Evolutionary conservation across 2,888 invertebrate genomes (phyloP).

Genomic region (Leptarthrus brevirostris): DNA sequence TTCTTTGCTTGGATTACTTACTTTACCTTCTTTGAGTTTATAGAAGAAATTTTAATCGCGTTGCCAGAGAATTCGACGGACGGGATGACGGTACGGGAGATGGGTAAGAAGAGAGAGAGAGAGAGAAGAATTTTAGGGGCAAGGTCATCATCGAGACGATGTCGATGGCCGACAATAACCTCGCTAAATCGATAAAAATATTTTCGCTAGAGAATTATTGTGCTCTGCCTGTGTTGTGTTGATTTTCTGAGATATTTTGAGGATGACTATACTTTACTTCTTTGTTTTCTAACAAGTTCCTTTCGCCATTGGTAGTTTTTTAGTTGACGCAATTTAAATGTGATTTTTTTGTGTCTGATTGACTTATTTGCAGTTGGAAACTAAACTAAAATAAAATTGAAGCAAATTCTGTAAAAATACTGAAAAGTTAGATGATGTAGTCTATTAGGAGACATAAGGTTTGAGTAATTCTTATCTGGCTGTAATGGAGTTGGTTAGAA

Average conservation of each 20-base stretch:
- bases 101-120: slow-evolving; percentile 22
- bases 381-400: no score
- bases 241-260: neutral
- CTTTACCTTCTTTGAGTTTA: slow-evolving; percentile 10
- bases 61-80: slow-evolving; percentile 23
- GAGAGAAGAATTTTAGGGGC: slow-evolving; percentile 62
- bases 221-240: neutral
- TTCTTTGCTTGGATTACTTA: neutral
- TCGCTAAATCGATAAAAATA: slow-evolving; percentile 54
- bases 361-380: no score
- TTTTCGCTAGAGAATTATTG: neutral
- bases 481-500: no score
- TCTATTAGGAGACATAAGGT: no score
- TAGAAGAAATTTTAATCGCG: slow-evolving; percentile 17
- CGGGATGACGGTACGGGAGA: neutral
- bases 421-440: no score
- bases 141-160: slow-evolving; percentile 67
- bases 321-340: no score
- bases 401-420: no score
- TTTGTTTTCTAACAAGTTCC: no score
- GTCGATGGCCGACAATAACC: slow-evolving; percentile 67
- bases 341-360: no score
- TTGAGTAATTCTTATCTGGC: no score
- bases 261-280: no score
- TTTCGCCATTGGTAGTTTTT: no score